Conservation (phyloP, 2,113 vertebrate genomes). For the Elanus axillaris region DNA sequence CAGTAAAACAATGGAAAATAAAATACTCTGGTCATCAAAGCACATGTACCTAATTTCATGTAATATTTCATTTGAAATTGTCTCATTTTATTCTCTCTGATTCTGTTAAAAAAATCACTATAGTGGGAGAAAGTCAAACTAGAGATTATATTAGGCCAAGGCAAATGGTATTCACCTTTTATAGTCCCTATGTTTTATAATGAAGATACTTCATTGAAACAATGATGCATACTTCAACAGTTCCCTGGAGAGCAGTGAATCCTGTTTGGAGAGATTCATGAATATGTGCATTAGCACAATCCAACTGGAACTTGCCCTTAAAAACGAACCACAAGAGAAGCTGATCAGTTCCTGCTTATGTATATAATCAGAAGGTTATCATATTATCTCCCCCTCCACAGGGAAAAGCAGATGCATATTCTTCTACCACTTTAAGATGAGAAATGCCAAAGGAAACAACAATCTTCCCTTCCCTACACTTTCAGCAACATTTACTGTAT, state of each 20-base stretch:
- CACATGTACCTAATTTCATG: constrained; percentile 23
- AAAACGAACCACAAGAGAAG: constrained; percentile 75
- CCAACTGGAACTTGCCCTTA: constrained; percentile 78
- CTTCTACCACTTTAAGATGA: constrained; percentile 37
- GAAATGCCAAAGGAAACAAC: constrained; percentile 66
- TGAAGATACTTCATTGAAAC: constrained; percentile 85
- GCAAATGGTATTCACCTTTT: constrained; percentile 79
- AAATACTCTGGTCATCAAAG: constrained; percentile 45
- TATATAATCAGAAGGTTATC: constrained; percentile 82
- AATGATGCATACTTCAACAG: constrained; percentile 82
- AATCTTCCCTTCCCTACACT: background rate
- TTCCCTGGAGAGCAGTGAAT: constrained; percentile 80
- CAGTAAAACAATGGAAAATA: constrained; percentile 44
- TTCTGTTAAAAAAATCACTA: constrained; percentile 47
- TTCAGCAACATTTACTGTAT: background rate
- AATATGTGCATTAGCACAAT: constrained; percentile 82
- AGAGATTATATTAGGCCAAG: constrained; percentile 67
- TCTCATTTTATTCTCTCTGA: constrained; percentile 50
- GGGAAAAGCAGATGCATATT: constrained; percentile 65
- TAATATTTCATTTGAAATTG: constrained; percentile 39
- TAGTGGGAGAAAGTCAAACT: constrained; percentile 61
- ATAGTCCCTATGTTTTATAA: constrained; percentile 80
- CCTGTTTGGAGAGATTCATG: constrained; percentile 84
- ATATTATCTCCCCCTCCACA: constrained; percentile 70
- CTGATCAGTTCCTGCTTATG: constrained; percentile 77